Percentiles rank a stretch among this genome's conserved stretches.
Evolutionary conservation across 2,888 invertebrate species (phyloP).

Genomic region (Meiosimyza platycephala): DNA sequence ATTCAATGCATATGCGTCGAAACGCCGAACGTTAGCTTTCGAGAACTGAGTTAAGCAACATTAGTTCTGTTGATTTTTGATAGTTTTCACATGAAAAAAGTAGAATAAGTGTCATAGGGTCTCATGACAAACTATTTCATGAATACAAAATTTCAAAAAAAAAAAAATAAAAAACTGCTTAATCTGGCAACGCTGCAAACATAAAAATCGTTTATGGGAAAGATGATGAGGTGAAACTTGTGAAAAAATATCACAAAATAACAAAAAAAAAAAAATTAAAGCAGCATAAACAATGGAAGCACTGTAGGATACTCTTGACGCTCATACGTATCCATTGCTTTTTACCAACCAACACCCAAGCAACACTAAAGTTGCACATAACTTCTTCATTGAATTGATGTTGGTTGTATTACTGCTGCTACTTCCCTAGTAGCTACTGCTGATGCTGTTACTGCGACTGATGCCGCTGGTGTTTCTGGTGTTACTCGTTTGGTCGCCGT

Average conservation of each 20-base stretch:
- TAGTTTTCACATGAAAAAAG: too few species aligned
- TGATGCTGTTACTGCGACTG: background rate
- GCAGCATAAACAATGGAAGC: slow-evolving; percentile 19
- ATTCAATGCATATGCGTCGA: too few species aligned
- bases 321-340: slow-evolving; percentile 25
- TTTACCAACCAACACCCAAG: background rate
- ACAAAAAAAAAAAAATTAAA: slow-evolving; percentile 9
- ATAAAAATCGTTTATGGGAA: too few species aligned
- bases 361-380: slow-evolving; percentile 13
- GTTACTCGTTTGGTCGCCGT: slow-evolving; percentile 1
- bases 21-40: too few species aligned
- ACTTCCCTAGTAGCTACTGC: background rate
- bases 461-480: background rate
- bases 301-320: slow-evolving; percentile 17
- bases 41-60: too few species aligned
- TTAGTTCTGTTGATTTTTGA: too few species aligned
- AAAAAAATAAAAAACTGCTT: too few species aligned
- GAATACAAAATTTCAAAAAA: too few species aligned
- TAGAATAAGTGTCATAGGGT: too few species aligned
- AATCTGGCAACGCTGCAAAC: too few species aligned
- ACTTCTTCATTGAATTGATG: background rate
- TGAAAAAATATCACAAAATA: background rate
- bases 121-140: too few species aligned
- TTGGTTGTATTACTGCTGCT: background rate
- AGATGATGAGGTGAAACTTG: too few species aligned